Base-by-base conservation (phyloP, 2,888 invertebrate genomes). In the Elysia crispata region DNA sequence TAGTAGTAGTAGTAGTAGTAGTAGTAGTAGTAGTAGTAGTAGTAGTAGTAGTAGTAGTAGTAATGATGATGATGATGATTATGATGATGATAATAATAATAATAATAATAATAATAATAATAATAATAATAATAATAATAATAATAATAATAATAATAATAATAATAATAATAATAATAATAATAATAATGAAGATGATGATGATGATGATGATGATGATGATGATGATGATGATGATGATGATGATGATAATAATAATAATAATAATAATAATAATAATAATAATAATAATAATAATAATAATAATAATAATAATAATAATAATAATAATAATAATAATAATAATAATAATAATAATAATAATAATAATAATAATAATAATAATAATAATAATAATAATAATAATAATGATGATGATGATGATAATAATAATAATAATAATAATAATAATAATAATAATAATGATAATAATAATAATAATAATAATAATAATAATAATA, bases 21-120 rank as follows among this genome's bases (percentile, higher is more conserved):
- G 72, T 33, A 72, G 23, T 33, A 72, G 72, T 70, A 70, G 70
- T 70, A 33, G 33, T 64, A 64, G 64, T 64, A 64, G 64, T 64
- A 64, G 64, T 64, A 18, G 64, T 64, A 64, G 64, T 23, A 64
- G 64, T 64, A n/a, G 64, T 64, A 64, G 23, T 64, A 73, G 73
- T 54, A 73, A 28, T 54, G 54, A 41, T 41, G 3, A 3, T 41
- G 11, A 11, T 41, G 11, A 41, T 41, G 11, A 13, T 60, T 8
- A 13, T 60, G 15, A 13, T 60, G 15, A 13, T 60, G 15, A 13
- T 60, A 60, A 13, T 60, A 60, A 13, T 60, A 60, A 13, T 60
- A 60, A 13, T 60, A 60, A 13, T 60, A 8, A 13, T 60, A 60
- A 60, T 60, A 60, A 13, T 60, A 25, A 13, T 60, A 60, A 13